These are phyloP conservation scores for Ictalurus punctatus DNA, from an alignment of 2,113 vertebrate species.

Conservation along the genomic window DNA sequence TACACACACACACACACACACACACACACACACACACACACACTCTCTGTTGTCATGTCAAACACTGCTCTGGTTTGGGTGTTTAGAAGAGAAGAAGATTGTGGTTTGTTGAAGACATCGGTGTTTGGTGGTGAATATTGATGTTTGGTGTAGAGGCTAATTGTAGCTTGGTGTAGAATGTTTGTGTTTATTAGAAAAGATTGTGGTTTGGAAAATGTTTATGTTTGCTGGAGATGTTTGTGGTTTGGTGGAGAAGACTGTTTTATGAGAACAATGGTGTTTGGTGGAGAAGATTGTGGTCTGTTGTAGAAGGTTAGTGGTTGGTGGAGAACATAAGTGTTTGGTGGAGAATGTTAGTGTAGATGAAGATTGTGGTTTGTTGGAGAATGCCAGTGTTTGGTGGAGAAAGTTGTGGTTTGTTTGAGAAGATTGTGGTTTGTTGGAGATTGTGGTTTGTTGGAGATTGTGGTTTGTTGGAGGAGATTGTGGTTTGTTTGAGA, in stretches of 20 bases:
- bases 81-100: not conserved
- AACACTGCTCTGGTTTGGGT: not conserved
- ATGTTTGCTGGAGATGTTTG: not conserved
- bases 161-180: not conserved
- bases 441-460: not conserved
- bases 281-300: not conserved
- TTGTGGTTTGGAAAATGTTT: not conserved
- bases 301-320: not conserved
- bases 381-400: not conserved
- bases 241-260: not conserved
- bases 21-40: conserved; percentile 4
- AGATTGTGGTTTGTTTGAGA: not conserved
- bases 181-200: not conserved
- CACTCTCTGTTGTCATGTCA: not conserved
- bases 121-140: not conserved
- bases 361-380: not conserved
- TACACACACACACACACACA: conserved; percentile 5
- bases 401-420: not conserved
- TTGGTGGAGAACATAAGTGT: not conserved
- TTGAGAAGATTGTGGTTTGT: not conserved
- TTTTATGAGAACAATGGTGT: too few species aligned
- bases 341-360: not conserved
- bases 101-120: not conserved
- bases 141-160: not conserved
- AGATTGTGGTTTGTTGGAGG: not conserved